Evolutionary conservation across 2,113 vertebrate species (phyloP).

Genomic region (Talpa occidentalis): DNA sequence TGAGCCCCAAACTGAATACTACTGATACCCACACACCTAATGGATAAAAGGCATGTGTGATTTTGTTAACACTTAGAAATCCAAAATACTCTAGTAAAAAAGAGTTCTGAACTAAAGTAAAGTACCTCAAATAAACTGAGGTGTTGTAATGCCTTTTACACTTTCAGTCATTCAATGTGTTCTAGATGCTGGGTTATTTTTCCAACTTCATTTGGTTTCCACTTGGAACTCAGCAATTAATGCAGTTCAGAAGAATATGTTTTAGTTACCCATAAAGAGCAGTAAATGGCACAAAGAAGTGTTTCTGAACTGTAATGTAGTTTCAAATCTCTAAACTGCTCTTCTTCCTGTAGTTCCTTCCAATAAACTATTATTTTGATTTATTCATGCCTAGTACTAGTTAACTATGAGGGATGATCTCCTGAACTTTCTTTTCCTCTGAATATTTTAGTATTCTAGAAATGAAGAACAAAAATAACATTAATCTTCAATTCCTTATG

Average conservation of each 20-base stretch:
- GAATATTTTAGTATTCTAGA: slow-evolving; percentile 33
- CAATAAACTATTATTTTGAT: neutral
- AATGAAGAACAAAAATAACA: slow-evolving; percentile 16
- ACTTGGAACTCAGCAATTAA: neutral
- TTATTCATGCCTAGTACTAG: neutral
- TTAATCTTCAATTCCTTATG: slow-evolving; percentile 46
- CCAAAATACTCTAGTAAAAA: neutral
- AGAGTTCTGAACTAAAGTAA: neutral
- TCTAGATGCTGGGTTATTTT: neutral
- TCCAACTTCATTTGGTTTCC: neutral
- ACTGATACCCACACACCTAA: neutral
- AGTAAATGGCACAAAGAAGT: neutral
- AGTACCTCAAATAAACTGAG: neutral
- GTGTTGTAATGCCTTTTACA: neutral
- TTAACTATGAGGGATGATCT: neutral
- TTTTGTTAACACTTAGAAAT: neutral
- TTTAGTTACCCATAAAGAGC: neutral
- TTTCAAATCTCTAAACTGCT: slow-evolving; percentile 9
- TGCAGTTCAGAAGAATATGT: neutral
- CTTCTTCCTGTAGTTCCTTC: neutral
- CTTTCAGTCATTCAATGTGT: neutral
- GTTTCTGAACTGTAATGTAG: neutral
- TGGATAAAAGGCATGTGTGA: neutral
- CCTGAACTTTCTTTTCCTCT: neutral
- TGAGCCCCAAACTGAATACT: neutral